Base-by-base conservation (phyloP, 2,888 invertebrate species). In the Pseudeuparius sepicola region DNA sequence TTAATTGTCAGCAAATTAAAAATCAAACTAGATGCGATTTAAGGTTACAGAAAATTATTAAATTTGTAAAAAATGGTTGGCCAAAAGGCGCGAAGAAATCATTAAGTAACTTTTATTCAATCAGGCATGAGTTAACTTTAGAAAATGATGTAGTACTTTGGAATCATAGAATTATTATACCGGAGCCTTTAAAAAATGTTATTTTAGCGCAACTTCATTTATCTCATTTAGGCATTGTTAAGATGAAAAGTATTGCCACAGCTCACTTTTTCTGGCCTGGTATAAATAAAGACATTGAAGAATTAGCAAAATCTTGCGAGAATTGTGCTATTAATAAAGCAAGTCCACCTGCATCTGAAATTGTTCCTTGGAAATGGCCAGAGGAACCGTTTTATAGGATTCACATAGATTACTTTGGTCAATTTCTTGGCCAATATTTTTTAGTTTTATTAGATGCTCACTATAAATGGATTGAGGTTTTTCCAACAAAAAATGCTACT, bases 161-260 rank as follows among this genome's bases (percentile, higher is more conserved):
- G 32, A 31, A 31, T 10, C 24, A 33, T 31, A 17, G 39, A 31
- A 31, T 39, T 3, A 24, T 39, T n/a, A 36, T 39, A 17, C 39
- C 39, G 6, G 14, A 14, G 37, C 36, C n/a, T 25, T 37, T 11
- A 39, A 42, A 14, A 30, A 42, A 24, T 32, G 34, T 28, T 14
- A 31, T 51, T 10, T 29, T 50, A 15, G 39, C 39, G 17, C 38
- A 44, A 36, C 35, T 55, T 5, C 53, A 52, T 36, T 32, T 28
- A 9, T 39, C 46, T 6, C 54, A 56, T 34, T 40, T 45, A 4
- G 55, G 49, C 11, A 44, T 46, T n/a, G 48, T 45, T 23, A 45
- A 46, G 34, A 50, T 48, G 43, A 55, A 55, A 41, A 32, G 44
- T 12, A 28, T 53, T 9, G 53, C 51, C 4, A 14, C 17, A 13